Base-by-base conservation (phyloP, 1,140 invertebrate genomes). In the Metopolophium dirhodum region DNA sequence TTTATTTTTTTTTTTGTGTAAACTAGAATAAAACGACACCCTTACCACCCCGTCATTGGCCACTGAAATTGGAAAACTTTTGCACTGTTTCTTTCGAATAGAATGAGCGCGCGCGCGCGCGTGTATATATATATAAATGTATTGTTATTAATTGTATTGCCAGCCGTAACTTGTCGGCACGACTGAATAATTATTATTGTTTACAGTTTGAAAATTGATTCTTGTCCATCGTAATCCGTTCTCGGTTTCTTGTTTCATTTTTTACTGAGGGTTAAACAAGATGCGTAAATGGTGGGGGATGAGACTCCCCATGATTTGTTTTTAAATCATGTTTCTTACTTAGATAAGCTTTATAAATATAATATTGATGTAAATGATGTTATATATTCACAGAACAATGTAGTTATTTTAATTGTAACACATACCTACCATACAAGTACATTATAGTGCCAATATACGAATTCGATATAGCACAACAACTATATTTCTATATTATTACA, bases 121-220 rank as follows among this genome's bases (percentile, higher is more conserved):
- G 22, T 0, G 54, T 30, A 30, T 30, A 30, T n/a, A 23, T 54
- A n/a, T 68, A 68, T 68, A 11, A n/a, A 11, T 14, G 11, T 68
- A 68, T 18, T 77, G 14, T 77, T n/a, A 77, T 77, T 77, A 77
- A 77, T 77, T 77, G n/a, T 77, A 77, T 77, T 77, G 61, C 30
- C 11, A 2, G 14, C 61, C 61, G 11, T 77, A 77, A 77, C 61
- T 77, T 77, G 61, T 77, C 30, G 14, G n/a, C 30, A 77, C 30
- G 30, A 77, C 61, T n/a, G 61, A 77, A 77, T 77, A 77, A n/a
- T 77, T n/a, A 77, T 77, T 77, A 77, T 77, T n/a, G n/a, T 77
- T 77, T 35, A 77, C 30, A 18, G 61, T 77, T 77, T 18, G 30
- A n/a, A 77, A n/a, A n/a, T 77, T 18, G 30, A 77, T n/a, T 77